These are phyloP conservation scores for Polymixis flavicincta DNA, from an alignment of 2,888 invertebrate species.

Conservation along the genomic window DNA sequence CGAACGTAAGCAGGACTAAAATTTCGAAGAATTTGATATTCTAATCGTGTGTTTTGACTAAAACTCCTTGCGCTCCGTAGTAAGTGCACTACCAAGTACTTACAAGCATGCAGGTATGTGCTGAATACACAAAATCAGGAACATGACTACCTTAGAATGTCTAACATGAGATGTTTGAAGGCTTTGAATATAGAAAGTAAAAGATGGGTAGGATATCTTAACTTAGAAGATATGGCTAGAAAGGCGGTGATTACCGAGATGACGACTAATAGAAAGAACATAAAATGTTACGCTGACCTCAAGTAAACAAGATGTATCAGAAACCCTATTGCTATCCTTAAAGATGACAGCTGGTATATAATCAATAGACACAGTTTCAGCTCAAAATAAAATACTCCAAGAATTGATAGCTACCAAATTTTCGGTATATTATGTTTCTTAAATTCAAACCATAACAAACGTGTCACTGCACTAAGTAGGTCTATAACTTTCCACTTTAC, in stretches of 20 bases:
- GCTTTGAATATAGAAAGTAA: not conserved
- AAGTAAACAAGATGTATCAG: not conserved
- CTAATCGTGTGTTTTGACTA: slow-evolving; percentile 52
- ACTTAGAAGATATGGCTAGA: not conserved
- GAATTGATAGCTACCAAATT: too few species aligned
- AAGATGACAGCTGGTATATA: too few species aligned
- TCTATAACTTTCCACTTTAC: too few species aligned
- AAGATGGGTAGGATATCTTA: not conserved
- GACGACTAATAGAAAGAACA: not conserved
- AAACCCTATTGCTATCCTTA: too few species aligned
- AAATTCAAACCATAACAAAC: too few species aligned
- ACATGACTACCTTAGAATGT: slow-evolving; percentile 20
- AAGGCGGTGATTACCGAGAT: not conserved
- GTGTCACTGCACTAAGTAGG: too few species aligned
- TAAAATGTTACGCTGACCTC: too few species aligned
- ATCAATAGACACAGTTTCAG: too few species aligned
- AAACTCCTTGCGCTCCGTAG: slow-evolving; percentile 41
- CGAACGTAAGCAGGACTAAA: not conserved
- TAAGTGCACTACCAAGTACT: slow-evolving; percentile 46
- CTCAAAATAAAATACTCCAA: too few species aligned
- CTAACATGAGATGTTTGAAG: slow-evolving; percentile 2
- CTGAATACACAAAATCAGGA: slow-evolving; percentile 48
- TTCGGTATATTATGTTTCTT: too few species aligned
- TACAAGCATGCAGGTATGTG: slow-evolving; percentile 26
- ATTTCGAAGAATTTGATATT: slow-evolving; percentile 44